A percentile compares a stretch with the other conserved stretches of the same genome.
These are phyloP conservation scores for Pseudococcus viburni DNA, from an alignment of 2,888 invertebrate species.

Conservation along the genomic window DNA sequence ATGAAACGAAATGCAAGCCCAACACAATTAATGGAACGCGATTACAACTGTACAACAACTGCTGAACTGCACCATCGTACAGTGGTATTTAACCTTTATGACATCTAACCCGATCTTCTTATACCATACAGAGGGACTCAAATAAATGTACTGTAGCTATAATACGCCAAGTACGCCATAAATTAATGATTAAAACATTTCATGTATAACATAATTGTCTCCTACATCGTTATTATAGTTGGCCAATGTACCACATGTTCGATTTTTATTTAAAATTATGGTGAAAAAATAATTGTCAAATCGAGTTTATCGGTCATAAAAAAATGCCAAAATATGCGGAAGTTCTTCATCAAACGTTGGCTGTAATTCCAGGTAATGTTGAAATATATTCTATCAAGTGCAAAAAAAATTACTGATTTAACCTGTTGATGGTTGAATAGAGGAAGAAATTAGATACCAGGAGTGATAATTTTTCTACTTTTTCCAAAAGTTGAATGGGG, in stretches of 20 bases:
- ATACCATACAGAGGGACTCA: not conserved
- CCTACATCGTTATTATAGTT: constrained; percentile 8
- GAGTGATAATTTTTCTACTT: too few relatives aligned
- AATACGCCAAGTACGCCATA: constrained; percentile 17
- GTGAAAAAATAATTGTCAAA: not conserved
- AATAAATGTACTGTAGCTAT: not conserved
- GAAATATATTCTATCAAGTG: not conserved
- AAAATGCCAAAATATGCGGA: constrained; percentile 1
- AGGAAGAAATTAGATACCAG: too few relatives aligned
- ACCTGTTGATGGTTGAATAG: too few relatives aligned
- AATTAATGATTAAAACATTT: constrained; percentile 22
- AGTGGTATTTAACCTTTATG: constrained; percentile 24
- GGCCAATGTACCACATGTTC: not conserved
- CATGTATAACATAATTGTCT: constrained; percentile 19
- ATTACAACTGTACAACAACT: not conserved
- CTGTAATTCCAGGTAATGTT: constrained; percentile 19
- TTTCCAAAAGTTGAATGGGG: too few relatives aligned
- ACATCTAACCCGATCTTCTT: constrained; percentile 23
- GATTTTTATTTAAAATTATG: constrained; percentile 30
- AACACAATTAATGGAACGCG: not conserved
- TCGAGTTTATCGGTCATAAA: not conserved
- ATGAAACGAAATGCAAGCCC: not conserved
- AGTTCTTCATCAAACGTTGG: constrained; percentile 30
- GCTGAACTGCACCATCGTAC: constrained; percentile 18
- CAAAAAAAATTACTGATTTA: not conserved